Base-by-base conservation (phyloP, 1,140 invertebrate species). In the Dendrolimus kikuchii region DNA sequence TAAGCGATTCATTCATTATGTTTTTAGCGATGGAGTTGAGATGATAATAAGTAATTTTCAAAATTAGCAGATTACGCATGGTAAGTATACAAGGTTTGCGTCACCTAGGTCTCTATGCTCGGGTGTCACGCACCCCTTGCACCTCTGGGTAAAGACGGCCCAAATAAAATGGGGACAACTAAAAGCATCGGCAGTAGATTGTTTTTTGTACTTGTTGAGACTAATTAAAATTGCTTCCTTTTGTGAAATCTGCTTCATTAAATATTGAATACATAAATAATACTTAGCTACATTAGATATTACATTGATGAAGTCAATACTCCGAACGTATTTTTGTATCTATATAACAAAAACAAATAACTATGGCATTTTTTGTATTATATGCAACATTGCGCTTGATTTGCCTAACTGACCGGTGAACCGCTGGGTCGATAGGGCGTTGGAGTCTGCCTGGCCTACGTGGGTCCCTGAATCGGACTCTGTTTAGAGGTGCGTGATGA, bases 401-500 rank as follows among this genome's bases (percentile, higher is more conserved):
- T 3, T 3, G 23, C 23, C 23, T 23, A 23, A 23, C 23, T 23
- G 23, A 23, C 23, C 23, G 23, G 23, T 23, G 23, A 23, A 23
- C 23, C 43, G 38, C 46, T 54, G 40, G 49, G 53, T 48, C 44
- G 46, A 4, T 44, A 40, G 40, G 9, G 52, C 40, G 8, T 41
- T 37, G 48, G 40, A 37, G 10, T 23, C 46, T 42, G 40, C 42
- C 38, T 60, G 6, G 5, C 9, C 10, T 10, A 46, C 40, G 49
- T 36, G 40, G 8, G 10, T 57, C 41, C 38, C 9, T 7, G 23
- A 3, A 23, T 1, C 23, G 23, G 23, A 23, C 9, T 49, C 7
- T 46, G 7, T 36, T 89, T 91, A 95, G 64, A 95, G 90, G 82
- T 95, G 94, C 43, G 94, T 95, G 64, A 95, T 92, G 66, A 95